These are phyloP conservation scores for Pseudanteris insignis DNA, from an alignment of 2,888 invertebrate genomes.

Conservation along the genomic window DNA sequence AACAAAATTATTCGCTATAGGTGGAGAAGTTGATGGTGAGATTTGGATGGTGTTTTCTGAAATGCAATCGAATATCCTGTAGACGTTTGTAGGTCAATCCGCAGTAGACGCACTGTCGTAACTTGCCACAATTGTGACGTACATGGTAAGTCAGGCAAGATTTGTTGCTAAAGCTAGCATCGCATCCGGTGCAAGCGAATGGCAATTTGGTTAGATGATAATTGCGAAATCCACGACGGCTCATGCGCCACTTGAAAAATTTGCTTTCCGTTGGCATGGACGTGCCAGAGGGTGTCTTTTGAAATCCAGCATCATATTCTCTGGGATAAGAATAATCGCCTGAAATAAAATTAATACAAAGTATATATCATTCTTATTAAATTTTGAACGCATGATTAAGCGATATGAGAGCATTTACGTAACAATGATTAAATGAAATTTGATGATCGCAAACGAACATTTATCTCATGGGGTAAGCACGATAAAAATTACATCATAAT, in stretches of 20 bases:
- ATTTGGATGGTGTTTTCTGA: conserved; percentile 49
- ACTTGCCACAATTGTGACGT: conserved; percentile 55
- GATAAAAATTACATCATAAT: too few relatives aligned
- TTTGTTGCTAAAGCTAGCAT: conserved; percentile 52
- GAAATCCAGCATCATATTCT: conserved; percentile 16
- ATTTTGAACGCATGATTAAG: too few relatives aligned
- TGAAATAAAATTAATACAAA: conserved; percentile 21
- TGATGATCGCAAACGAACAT: too few relatives aligned
- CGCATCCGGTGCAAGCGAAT: conserved; percentile 50
- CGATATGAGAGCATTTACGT: too few relatives aligned
- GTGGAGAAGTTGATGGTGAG: conserved; percentile 22
- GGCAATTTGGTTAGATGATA: conserved; percentile 29
- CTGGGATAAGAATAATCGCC: conserved; percentile 20
- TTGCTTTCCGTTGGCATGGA: conserved; percentile 4
- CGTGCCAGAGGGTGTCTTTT: conserved; percentile 4
- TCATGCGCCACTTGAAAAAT: conserved; percentile 26
- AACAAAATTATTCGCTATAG: conserved; percentile 17
- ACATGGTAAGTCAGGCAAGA: conserved; percentile 54
- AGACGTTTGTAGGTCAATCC: conserved; percentile 51
- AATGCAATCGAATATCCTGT: conserved; percentile 53
- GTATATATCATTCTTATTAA: too few relatives aligned
- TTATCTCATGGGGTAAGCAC: too few relatives aligned
- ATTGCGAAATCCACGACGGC: conserved; percentile 25
- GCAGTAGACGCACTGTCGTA: conserved; percentile 58
- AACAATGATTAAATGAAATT: too few relatives aligned